A percentile compares a stretch with the other conserved stretches of the same genome.
Evolutionary conservation across 2,113 vertebrate genomes (phyloP).

Genomic region (Halcyon senegalensis): DNA sequence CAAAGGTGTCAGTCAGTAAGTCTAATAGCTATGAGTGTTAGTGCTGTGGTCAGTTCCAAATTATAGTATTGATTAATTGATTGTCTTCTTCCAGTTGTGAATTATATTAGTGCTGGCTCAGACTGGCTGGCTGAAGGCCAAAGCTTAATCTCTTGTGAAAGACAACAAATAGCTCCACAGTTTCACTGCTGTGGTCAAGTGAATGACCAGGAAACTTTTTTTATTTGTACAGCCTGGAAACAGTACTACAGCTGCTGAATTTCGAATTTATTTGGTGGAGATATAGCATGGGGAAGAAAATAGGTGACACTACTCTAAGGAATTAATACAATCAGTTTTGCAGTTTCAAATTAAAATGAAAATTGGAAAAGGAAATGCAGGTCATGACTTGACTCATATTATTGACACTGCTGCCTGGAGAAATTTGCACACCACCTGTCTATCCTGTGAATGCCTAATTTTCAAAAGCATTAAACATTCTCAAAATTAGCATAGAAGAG

Average conservation of each 20-base stretch:
- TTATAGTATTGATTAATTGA: constrained; percentile 84
- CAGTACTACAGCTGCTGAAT: background rate
- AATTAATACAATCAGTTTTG: background rate
- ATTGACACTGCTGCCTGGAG: background rate
- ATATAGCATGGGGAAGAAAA: background rate
- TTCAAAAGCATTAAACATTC: background rate
- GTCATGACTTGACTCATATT: background rate
- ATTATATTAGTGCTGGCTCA: constrained; percentile 71
- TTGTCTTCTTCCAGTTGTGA: constrained; percentile 77
- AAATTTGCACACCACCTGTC: background rate
- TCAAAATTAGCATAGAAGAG: background rate
- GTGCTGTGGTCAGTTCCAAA: constrained; percentile 77
- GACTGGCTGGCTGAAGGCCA: constrained; percentile 58
- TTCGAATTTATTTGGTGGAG: background rate
- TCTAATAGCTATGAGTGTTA: constrained; percentile 74
- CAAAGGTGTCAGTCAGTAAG: constrained; percentile 74
- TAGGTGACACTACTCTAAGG: background rate
- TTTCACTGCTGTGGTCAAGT: constrained; percentile 42
- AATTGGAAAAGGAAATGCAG: background rate
- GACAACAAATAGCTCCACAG: constrained; percentile 30
- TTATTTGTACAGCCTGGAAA: background rate
- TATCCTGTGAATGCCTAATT: background rate
- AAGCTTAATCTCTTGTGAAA: constrained; percentile 63
- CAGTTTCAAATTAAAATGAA: background rate
- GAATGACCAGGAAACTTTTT: background rate